Percentiles rank a stretch among this genome's conserved stretches.
Evolutionary conservation across 2,113 vertebrate species (phyloP).

Genomic region (Myrmophylax atrothorax): DNA sequence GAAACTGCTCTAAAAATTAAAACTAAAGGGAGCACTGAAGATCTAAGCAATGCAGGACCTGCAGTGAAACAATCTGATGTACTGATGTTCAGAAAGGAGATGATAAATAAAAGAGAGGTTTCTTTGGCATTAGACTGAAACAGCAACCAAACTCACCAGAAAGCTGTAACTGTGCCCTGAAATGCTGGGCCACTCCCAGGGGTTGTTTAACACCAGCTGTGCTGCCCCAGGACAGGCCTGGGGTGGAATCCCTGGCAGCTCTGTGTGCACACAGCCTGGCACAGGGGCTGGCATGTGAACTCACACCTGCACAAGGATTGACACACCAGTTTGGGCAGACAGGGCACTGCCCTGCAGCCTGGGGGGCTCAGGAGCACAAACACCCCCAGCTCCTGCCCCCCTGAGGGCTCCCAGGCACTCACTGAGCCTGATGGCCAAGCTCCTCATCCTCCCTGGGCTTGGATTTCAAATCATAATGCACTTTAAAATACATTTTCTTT

Average conservation of each 20-base stretch:
- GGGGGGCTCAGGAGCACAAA: neutral
- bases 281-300: fast-evolving
- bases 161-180: neutral
- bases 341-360: neutral
- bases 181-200: neutral
- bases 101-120: neutral
- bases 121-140: neutral
- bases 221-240: neutral
- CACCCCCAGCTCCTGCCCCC: neutral
- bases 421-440: neutral
- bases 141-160: neutral
- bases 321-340: neutral
- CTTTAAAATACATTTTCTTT: neutral
- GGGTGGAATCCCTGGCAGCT: fast-evolving
- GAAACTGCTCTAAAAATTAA: neutral
- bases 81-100: neutral
- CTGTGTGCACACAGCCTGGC: fast-evolving
- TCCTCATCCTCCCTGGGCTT: neutral
- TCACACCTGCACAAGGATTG: neutral
- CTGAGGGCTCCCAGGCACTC: neutral
- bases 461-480: neutral
- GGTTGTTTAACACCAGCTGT: neutral
- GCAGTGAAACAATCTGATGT: neutral
- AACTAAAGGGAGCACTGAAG: neutral
- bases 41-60: neutral